phyloP scores from a whole-genome alignment of 1,140 invertebrate genomes.

The Scaptomyza montana region DNA sequence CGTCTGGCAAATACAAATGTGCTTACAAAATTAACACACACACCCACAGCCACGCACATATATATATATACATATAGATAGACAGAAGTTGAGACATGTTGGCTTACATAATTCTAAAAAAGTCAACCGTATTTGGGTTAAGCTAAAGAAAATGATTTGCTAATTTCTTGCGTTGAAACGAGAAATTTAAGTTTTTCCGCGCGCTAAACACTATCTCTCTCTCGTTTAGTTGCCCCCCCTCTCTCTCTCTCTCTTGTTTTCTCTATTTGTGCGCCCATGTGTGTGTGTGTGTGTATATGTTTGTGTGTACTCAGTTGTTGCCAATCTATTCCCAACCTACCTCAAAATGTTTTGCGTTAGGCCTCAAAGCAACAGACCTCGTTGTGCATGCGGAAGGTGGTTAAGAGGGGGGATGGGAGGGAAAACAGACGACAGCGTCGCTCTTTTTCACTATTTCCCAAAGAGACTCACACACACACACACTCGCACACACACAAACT shows the following conservation, averaged over 20 bases:
- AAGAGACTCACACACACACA: slow-evolving; percentile 41
- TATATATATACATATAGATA: slow-evolving; percentile 8
- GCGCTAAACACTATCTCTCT: slow-evolving; percentile 25
- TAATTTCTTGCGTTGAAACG: slow-evolving; percentile 79
- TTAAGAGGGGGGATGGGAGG: slow-evolving; percentile 1
- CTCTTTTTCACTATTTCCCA: slow-evolving; percentile 80
- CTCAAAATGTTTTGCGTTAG: slow-evolving; percentile 83
- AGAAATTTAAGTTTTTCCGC: slow-evolving; percentile 80
- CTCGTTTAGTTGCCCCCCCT: background rate
- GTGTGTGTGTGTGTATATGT: slow-evolving; percentile 42
- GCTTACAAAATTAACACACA: slow-evolving; percentile 39
- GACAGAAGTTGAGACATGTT: slow-evolving; percentile 37
- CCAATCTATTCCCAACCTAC: slow-evolving; percentile 83
- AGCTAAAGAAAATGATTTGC: slow-evolving; percentile 79
- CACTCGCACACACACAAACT: slow-evolving; percentile 37
- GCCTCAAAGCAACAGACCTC: slow-evolving; percentile 78
- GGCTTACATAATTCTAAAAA: slow-evolving; percentile 75
- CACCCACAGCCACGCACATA: slow-evolving; percentile 17
- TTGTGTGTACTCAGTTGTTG: slow-evolving; percentile 70
- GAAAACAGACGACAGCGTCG: slow-evolving; percentile 37
- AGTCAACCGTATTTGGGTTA: slow-evolving; percentile 73
- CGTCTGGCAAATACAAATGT: slow-evolving; percentile 26
- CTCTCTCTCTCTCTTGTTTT: slow-evolving; percentile 2
- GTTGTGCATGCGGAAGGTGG: slow-evolving; percentile 46
- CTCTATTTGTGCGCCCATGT: slow-evolving; percentile 17